Conservation (phyloP, 2,113 vertebrate species). For the Siniperca chuatsi region DNA sequence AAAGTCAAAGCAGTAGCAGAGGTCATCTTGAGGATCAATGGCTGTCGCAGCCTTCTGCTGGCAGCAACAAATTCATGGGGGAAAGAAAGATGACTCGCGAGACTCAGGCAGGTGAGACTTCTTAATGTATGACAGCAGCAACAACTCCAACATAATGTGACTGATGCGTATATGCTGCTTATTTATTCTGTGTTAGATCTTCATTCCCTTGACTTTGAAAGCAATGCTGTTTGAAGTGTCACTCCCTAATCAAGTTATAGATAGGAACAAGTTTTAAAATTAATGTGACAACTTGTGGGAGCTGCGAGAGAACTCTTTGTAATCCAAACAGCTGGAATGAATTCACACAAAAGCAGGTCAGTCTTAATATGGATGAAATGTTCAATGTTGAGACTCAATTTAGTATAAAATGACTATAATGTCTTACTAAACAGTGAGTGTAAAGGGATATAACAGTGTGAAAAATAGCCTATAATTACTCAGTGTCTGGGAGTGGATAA, state of each 20-base stretch:
- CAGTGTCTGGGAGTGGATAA: background rate
- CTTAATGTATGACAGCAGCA: conserved; percentile 44
- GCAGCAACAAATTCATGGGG: conserved; percentile 28
- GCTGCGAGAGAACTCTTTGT: conserved; percentile 18
- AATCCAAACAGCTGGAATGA: conserved; percentile 9
- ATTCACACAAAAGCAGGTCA: conserved; percentile 32
- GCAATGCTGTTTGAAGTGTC: conserved; percentile 39
- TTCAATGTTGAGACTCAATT: conserved; percentile 12
- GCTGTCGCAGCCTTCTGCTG: conserved; percentile 7
- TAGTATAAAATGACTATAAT: conserved; percentile 1
- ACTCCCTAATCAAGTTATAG: conserved; percentile 32
- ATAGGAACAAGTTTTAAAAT: conserved; percentile 36
- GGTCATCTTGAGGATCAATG: conserved; percentile 16
- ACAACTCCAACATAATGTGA: conserved; percentile 30
- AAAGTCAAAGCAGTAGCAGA: conserved; percentile 35
- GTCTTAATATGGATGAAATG: background rate
- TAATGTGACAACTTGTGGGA: conserved; percentile 31
- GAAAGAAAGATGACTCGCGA: conserved; percentile 25
- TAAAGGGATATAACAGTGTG: background rate
- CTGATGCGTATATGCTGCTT: conserved; percentile 45
- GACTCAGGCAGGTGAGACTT: conserved; percentile 49
- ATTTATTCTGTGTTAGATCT: conserved; percentile 49
- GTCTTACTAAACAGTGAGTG: background rate
- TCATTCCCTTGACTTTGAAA: conserved; percentile 44
- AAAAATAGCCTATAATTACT: background rate